Base-by-base conservation (phyloP, 37 sponge, comb jelly and placozoan genomes). In the Geodia barretti region DNA sequence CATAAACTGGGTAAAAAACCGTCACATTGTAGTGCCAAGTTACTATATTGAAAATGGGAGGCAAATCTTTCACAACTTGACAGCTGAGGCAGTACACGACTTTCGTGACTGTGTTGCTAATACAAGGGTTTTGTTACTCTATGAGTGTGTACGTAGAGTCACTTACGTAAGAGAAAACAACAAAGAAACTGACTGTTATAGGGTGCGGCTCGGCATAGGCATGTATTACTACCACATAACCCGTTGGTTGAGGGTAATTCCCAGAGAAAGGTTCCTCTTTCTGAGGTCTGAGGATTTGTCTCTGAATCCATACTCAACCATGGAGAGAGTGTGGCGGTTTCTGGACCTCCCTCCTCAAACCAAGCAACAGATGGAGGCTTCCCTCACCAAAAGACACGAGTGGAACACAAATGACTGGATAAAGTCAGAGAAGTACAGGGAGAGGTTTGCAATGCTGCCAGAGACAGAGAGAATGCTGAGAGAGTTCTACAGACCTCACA, bases 401-500 rank as follows among this genome's bases (percentile, higher is more conserved):
- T n/a, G n/a, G n/a, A 76, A 81, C 34, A 33, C 25, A 1, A 70
- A 81, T 69, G 31, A 60, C 40, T 75, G 73, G 76, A 87, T 81
- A 25, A 29, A 9, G 47, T 42, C 29, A 0, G 76, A 65, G 0
- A 59, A 87, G 47, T 75, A 81, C 34, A 54, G 35, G 11, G 43
- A 58, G 25, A 72, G 71, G 2, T 75, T 81, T 26, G 54, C 2
- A 40, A 87, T 87, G 82, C 68, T 68, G 34, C 77, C 82, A 7
- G 59, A 37, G 8, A 81, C 88, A 24, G 36, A 36, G 11, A 65
- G 60, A 40, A 23, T 58, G 20, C 38, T 87, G 8, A 28, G 21
- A 2, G 62, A 62, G 23, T 87, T 87, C 40, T 76, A 63, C 34
- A n/a, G 61, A 3, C 83, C 88, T 21, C 81, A 76, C 63, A 87